phyloP scores from a whole-genome alignment of 2,888 invertebrate genomes.

The Orthosia incerta region DNA sequence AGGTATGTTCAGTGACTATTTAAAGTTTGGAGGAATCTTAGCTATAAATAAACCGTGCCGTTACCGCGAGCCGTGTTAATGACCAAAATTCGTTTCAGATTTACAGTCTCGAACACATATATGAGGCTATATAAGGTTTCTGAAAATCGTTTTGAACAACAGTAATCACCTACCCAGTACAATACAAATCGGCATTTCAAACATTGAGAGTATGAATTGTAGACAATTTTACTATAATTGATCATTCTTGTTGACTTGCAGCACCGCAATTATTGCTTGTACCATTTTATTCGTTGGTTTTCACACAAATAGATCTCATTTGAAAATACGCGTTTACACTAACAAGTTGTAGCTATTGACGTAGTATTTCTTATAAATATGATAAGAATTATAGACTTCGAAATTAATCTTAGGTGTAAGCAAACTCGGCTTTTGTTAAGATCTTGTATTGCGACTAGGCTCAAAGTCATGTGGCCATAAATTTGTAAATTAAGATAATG shows the following conservation, averaged over 20 bases:
- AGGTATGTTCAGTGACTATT: neutral
- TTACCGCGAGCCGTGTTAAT: neutral
- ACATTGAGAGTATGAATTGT: neutral
- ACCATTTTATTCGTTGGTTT: slow-evolving; percentile 40
- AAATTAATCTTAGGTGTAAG: slow-evolving; percentile 9
- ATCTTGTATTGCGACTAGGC: slow-evolving; percentile 19
- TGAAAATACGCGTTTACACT: slow-evolving; percentile 41
- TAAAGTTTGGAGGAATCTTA: neutral
- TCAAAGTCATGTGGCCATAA: slow-evolving; percentile 11
- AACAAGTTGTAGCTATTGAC: slow-evolving; percentile 22
- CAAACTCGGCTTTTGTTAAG: slow-evolving; percentile 14
- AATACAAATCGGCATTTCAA: neutral
- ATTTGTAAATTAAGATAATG: slow-evolving; percentile 17
- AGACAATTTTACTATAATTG: neutral
- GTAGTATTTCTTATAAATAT: slow-evolving; percentile 29
- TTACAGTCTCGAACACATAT: neutral
- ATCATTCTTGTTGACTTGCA: slow-evolving; percentile 1
- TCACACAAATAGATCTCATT: slow-evolving; percentile 62
- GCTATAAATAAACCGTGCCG: neutral
- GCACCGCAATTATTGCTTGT: neutral
- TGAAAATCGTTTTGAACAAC: neutral
- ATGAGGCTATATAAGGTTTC: neutral
- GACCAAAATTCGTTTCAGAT: neutral
- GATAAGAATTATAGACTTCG: slow-evolving; percentile 27
- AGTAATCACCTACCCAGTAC: neutral